Evolutionary conservation across 2,888 invertebrate species (phyloP), one percentile per base, ranked within the genome.

Genomic region (Dicyrtomina minuta): DNA sequence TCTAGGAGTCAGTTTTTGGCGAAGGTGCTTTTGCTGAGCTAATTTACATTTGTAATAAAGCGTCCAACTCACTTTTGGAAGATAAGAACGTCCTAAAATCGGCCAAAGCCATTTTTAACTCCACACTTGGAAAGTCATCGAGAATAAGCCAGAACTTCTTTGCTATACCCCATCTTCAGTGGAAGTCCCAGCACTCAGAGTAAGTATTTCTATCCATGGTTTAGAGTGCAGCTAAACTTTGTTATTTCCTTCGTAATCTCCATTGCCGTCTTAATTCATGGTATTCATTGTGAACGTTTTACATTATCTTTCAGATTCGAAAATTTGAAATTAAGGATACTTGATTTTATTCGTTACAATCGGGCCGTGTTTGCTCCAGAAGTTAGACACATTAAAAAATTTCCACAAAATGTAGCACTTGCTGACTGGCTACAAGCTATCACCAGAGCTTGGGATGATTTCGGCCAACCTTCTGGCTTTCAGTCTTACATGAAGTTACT

Each of bases 31-130:
- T 71, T 59, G 72, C 77, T 22, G 76, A 77, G 68, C 49, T 74
- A 12, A 53, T 76, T 17, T 76, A 69, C 61, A 71, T 77, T 41
- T 76, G 75, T 59, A 77, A 76, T 51, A 77, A 75, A 61, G 72
- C 73, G 12, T 66, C 73, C 27, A 56, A 69, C 22, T 71, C 74
- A 10, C 56, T 72, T 12, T 27, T 75, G 27, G 70, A 74, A 15
- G 68, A 73, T 22, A 49, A 68, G 2, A 65, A 72, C 20, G 33
- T 70, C 17, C 39, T 44, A 12, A 17, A 49, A 15, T 51, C 70
- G 17, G 69, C 73, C 17, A 70, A 74, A 56, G 51, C 66, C 10
- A 56, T 75, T 20, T 74, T 75, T 53, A 72, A 71, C 2, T 72
- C 72, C 10, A 70, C 73, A 10, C 66, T 67, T 58, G 75, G 75